These are phyloP conservation scores for Rhopalosiphum nymphaeae DNA, from an alignment of 2,888 invertebrate species.

Conservation along the genomic window DNA sequence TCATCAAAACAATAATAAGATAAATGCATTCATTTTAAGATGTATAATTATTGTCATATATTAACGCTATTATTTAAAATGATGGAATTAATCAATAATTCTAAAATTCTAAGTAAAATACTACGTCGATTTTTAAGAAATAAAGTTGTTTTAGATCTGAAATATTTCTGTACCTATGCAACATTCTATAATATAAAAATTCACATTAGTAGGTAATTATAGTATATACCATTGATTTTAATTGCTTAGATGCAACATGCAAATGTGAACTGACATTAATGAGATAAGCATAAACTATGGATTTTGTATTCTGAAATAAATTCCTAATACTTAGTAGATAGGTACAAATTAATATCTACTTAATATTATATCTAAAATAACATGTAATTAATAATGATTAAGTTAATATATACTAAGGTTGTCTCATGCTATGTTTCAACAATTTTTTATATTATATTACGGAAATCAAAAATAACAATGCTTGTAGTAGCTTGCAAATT, in stretches of 20 bases:
- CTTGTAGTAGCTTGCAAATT: background rate
- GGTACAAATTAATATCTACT: background rate
- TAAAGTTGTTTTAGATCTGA: background rate
- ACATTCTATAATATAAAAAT: background rate
- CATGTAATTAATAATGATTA: background rate
- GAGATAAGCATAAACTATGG: background rate
- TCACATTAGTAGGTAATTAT: background rate
- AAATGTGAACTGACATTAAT: background rate
- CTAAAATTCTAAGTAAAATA: no score
- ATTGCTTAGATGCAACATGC: background rate
- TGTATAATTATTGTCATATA: background rate
- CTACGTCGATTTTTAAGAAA: background rate
- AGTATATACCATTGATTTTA: background rate
- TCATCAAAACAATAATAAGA: background rate
- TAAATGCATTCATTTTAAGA: background rate
- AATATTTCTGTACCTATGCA: background rate
- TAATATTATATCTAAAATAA: background rate
- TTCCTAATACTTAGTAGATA: background rate
- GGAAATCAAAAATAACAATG: background rate
- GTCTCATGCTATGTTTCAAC: background rate
- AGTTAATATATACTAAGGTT: background rate
- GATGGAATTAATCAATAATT: no score
- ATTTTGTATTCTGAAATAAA: background rate
- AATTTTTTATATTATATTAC: background rate
- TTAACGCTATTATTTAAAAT: no score